phyloP scores from a whole-genome alignment of 1,140 invertebrate genomes.

The Schmidtea mediterranea region DNA sequence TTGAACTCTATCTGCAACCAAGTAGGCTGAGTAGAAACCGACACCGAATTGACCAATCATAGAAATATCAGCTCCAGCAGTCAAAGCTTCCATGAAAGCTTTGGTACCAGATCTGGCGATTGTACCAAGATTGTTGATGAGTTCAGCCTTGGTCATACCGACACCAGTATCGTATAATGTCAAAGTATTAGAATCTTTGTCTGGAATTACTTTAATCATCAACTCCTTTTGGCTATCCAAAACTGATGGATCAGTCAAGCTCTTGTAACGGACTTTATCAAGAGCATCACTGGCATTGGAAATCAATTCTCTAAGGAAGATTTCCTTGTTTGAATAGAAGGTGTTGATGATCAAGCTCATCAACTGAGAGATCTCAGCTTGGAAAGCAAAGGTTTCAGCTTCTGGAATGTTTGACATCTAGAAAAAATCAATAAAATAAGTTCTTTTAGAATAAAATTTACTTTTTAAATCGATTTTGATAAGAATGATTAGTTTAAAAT shows the following conservation, averaged over 20 bases:
- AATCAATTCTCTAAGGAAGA: conserved; percentile 47
- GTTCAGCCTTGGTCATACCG: conserved; percentile 79
- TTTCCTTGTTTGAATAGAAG: too few relatives aligned
- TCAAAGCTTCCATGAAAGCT: conserved; percentile 66
- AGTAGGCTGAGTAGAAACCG: conserved; percentile 86
- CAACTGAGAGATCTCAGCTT: too few relatives aligned
- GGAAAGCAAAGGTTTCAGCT: too few relatives aligned
- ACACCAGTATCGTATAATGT: conserved; percentile 75
- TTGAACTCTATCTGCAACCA: conserved; percentile 73
- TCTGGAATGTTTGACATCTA: too few relatives aligned
- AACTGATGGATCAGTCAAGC: conserved; percentile 40
- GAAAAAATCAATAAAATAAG: too few relatives aligned
- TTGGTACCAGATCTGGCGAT: conserved; percentile 85
- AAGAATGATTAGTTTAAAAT: too few relatives aligned
- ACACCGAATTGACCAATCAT: conserved; percentile 96
- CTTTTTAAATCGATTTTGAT: too few relatives aligned
- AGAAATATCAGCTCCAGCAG: conserved; percentile 66
- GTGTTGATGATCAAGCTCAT: conserved; percentile 6
- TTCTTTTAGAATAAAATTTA: too few relatives aligned
- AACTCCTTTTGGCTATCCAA: conserved; percentile 29
- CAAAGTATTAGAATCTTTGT: conserved; percentile 58
- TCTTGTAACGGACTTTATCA: conserved; percentile 50
- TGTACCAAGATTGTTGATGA: conserved; percentile 77
- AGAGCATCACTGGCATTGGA: conserved; percentile 56
- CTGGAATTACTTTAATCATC: conserved; percentile 62